phyloP scores from a whole-genome alignment of 1,140 invertebrate species.

The Papilio xuthus region DNA sequence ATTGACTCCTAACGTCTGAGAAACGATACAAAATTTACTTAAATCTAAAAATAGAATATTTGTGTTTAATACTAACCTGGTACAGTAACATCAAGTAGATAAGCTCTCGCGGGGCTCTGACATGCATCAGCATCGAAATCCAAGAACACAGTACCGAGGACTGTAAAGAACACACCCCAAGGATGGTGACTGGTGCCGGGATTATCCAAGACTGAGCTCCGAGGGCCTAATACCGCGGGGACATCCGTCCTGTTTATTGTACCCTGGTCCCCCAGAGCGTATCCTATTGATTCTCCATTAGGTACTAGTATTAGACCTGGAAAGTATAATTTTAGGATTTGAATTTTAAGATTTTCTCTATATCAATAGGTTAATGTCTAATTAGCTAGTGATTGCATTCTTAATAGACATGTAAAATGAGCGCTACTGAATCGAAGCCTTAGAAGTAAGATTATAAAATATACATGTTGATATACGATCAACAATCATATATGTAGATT shows the following conservation, averaged over 20 bases:
- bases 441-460: slow-evolving; percentile 8
- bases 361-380: neutral
- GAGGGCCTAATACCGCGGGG: slow-evolving; percentile 65
- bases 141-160: slow-evolving; percentile 95
- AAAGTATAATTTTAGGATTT: slow-evolving; percentile 42
- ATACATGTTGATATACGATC: neutral
- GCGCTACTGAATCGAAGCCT: neutral
- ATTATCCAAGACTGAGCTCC: slow-evolving; percentile 69
- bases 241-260: slow-evolving; percentile 65
- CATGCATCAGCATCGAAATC: slow-evolving; percentile 90
- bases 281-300: slow-evolving; percentile 93
- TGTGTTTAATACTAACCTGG: slow-evolving; percentile 84
- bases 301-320: slow-evolving; percentile 93
- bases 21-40: neutral
- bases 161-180: slow-evolving; percentile 95
- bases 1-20: too few relatives aligned
- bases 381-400: neutral
- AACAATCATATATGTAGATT: neutral
- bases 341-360: neutral
- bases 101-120: slow-evolving; percentile 95
- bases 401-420: slow-evolving; percentile 19
- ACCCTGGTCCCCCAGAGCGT: slow-evolving; percentile 87
- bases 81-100: slow-evolving; percentile 95
- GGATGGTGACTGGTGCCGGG: slow-evolving; percentile 82
- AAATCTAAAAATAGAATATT: slow-evolving; percentile 8